Evolutionary conservation across 2,113 vertebrate species (phyloP).

Genomic region (Hemiscyllium ocellatum): DNA sequence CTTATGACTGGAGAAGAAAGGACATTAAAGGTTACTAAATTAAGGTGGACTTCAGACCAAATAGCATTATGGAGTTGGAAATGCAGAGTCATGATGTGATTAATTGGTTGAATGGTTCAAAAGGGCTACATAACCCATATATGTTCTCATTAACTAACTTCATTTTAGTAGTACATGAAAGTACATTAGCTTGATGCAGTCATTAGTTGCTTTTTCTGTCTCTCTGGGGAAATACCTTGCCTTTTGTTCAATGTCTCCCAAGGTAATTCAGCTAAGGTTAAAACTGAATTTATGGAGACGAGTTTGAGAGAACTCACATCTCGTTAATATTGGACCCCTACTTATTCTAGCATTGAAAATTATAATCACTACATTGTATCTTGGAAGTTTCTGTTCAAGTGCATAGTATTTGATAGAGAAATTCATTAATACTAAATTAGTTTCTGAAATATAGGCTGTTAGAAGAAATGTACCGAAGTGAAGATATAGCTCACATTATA

Average conservation of each 20-base stretch:
- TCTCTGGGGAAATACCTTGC: background rate
- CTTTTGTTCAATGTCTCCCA: background rate
- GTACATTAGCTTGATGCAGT: no score
- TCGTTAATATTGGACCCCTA: background rate
- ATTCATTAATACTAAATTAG: background rate
- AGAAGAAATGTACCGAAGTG: background rate
- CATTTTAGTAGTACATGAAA: no score
- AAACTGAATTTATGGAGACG: background rate
- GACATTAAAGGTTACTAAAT: background rate
- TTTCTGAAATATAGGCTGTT: background rate
- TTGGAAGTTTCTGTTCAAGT: background rate
- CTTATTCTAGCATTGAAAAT: background rate
- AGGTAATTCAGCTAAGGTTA: background rate
- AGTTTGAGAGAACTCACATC: background rate
- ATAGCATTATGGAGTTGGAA: background rate
- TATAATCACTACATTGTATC: background rate
- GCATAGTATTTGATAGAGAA: background rate
- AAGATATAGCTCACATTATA: background rate
- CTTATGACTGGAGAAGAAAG: background rate
- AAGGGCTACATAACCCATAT: background rate
- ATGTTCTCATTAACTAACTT: background rate
- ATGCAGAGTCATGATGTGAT: background rate
- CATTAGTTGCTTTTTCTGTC: no score
- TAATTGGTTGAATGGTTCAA: background rate
- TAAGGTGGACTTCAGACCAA: background rate